phyloP scores from a whole-genome alignment of 23 tunicate species.

The Halocynthia aurantium region DNA sequence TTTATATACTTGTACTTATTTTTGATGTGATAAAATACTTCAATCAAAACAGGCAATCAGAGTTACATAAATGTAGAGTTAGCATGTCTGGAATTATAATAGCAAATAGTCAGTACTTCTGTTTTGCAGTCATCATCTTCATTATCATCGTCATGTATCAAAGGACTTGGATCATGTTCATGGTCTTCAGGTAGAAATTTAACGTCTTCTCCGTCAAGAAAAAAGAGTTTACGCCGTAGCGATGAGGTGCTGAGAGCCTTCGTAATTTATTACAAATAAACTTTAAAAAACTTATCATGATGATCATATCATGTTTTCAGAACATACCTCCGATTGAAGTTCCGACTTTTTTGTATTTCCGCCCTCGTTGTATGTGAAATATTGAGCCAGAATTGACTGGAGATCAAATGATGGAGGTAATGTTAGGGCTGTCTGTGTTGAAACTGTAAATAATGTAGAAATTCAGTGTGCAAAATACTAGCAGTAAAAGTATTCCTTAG shows the following conservation, averaged over 20 bases:
- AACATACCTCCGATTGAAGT: too few relatives aligned
- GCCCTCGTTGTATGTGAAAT: constrained; percentile 2
- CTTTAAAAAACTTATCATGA: background rate
- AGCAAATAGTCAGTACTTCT: too few relatives aligned
- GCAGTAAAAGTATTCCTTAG: constrained; percentile 6
- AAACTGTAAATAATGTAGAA: constrained; percentile 12
- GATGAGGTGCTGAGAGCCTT: constrained; percentile 47
- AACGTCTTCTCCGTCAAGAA: constrained; percentile 33
- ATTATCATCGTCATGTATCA: background rate
- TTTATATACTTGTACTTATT: too few relatives aligned
- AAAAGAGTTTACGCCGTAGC: constrained; percentile 68
- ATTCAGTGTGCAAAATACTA: background rate
- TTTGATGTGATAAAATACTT: too few relatives aligned
- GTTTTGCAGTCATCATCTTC: background rate
- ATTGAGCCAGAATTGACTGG: constrained; percentile 25
- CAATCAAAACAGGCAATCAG: too few relatives aligned
- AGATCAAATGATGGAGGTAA: constrained; percentile 56
- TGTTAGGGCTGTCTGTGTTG: constrained; percentile 61
- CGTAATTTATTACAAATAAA: background rate
- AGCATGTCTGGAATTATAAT: too few relatives aligned
- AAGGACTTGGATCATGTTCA: constrained; percentile 19
- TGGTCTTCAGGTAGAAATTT: background rate
- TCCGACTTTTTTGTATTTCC: background rate
- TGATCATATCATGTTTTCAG: too few relatives aligned
- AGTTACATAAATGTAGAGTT: too few relatives aligned